Evolutionary conservation across 2,888 invertebrate species (phyloP), one percentile per base, ranked within the genome.

Genomic region (Acleris laterana): DNA sequence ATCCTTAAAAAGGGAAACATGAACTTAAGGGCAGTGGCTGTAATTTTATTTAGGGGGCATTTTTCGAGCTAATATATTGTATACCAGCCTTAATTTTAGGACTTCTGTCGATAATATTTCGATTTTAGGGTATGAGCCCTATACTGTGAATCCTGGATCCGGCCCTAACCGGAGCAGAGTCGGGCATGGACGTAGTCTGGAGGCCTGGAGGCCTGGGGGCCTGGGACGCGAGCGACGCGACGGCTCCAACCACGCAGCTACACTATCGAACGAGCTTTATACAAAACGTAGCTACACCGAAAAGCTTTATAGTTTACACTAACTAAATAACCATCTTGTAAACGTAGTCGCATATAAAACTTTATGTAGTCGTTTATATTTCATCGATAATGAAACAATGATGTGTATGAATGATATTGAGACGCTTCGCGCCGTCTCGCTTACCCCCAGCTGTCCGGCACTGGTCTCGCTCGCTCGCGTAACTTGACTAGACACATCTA

Each of bases 321-420:
- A 88, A 85, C 83, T 85, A 85, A 81, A 86, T 82, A 87, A 86
- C 83, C 78, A 79, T 79, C 74, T 79, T 75, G 74, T 79, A 77
- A 75, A 75, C 74, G 76, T 72, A 77, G 68, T 81, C 72, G 78
- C 75, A 72, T 81, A 83, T 80, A 81, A 81, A 82, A 80, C 72
- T 76, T 79, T 77, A 80, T 77, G 74, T 79, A 74, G 74, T 77
- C 77, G 75, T 73, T 77, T 70, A 73, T 73, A 76, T 76, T 79
- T 80, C 83, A 75, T 75, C 79, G 74, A 82, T 82, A 82, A 80
- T 82, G 86, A 84, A 87, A 85, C 82, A 85, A 73, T 89, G 90
- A 90, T 89, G 89, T 90, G 89, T 90, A 85, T 78, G 82, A 80
- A 84, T 89, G 89, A 89, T 90, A 89, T 89, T 73, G 79, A 80